A percentile compares a stretch with the other conserved stretches of the same genome.
Evolutionary conservation across 2,797 vertebrate species (phyloP).

Genomic region (Pangasius larnaudii): DNA sequence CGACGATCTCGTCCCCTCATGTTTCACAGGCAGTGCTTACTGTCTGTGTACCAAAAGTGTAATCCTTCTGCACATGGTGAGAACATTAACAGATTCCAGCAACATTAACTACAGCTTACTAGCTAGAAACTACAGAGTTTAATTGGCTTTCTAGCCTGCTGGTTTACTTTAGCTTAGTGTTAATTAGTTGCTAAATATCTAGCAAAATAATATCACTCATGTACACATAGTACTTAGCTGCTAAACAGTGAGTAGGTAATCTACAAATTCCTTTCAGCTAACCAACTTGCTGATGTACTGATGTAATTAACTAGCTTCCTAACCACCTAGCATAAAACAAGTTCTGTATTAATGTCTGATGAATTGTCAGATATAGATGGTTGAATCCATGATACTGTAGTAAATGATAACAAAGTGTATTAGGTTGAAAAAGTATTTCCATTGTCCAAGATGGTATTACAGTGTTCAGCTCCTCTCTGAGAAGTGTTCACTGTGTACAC

Average conservation of each 20-base stretch:
- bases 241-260: neutral
- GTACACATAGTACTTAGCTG: neutral
- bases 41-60: neutral
- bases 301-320: neutral
- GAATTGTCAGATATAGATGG: neutral
- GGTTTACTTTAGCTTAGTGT: neutral
- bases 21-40: neutral
- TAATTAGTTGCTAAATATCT: no score
- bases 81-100: neutral
- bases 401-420: neutral
- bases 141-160: neutral
- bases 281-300: neutral
- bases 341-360: neutral
- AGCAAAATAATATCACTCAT: neutral
- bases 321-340: neutral
- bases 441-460: no score
- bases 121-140: neutral
- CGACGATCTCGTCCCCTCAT: neutral
- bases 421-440: no score
- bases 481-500: neutral
- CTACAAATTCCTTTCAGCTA: neutral
- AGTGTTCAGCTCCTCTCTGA: neutral
- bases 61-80: neutral
- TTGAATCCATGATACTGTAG: neutral
- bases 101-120: neutral